These are phyloP conservation scores for Pteria penguin DNA, from an alignment of 2,888 invertebrate genomes.

Conservation along the genomic window DNA sequence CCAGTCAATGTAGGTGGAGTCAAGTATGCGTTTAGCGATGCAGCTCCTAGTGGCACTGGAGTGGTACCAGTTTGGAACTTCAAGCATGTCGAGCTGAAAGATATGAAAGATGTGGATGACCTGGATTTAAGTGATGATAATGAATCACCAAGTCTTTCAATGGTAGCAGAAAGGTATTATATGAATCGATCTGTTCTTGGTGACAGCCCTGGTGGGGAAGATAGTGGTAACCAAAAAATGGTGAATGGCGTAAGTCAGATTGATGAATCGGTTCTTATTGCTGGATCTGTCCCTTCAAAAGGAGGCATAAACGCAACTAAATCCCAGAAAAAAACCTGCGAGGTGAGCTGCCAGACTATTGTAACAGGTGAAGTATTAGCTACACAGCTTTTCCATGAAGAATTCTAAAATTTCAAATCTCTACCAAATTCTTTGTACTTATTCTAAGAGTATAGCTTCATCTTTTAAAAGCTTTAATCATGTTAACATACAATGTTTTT, in stretches of 20 bases:
- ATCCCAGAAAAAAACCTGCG: constrained; percentile 54
- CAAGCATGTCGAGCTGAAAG: constrained; percentile 70
- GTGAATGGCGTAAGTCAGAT: constrained; percentile 24
- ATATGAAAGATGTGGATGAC: constrained; percentile 72
- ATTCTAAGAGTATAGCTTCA: neutral
- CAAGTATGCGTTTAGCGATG: constrained; percentile 74
- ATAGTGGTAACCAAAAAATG: constrained; percentile 12
- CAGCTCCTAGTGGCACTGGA: constrained; percentile 78
- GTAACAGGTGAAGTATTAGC: constrained; percentile 80
- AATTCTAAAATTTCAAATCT: constrained; percentile 49
- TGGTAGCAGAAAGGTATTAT: constrained; percentile 78
- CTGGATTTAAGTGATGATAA: constrained; percentile 71
- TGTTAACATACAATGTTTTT: neutral
- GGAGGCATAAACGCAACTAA: neutral
- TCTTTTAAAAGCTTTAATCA: neutral
- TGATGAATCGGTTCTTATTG: constrained; percentile 8
- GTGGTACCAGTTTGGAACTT: constrained; percentile 79
- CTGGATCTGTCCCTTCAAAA: neutral
- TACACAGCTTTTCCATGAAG: constrained; percentile 79
- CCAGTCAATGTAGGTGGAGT: constrained; percentile 70
- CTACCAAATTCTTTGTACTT: neutral
- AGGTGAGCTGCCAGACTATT: constrained; percentile 78
- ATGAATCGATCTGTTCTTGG: constrained; percentile 77
- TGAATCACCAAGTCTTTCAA: constrained; percentile 69
- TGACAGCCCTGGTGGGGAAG: constrained; percentile 64